Base-by-base conservation (phyloP, 1,140 invertebrate species). In the Arctopsyche grandis region DNA sequence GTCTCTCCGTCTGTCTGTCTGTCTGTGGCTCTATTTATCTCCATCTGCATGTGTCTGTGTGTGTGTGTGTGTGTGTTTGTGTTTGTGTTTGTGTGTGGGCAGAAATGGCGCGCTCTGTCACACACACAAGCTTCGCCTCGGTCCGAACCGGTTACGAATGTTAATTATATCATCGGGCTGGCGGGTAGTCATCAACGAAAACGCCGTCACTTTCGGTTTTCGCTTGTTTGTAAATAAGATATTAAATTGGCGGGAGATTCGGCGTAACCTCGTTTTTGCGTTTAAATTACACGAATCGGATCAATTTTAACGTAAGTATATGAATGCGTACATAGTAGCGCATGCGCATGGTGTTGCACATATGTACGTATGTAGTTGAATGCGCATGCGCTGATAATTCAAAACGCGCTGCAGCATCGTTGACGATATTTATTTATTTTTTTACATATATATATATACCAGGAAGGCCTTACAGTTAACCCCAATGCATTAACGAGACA, bases 191-290 rank as follows among this genome's bases (percentile, higher is more conserved):
- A 66, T 66, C 60, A 66, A 66, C 60, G 60, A 66, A 66, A 66
- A 22, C 48, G 48, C 48, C 19, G 5, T 66, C 60, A 66, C 60
- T 66, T 66, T 66, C 60, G 19, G 5, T 66, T 66, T 66, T 66
- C 60, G 19, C 14, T 66, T 66, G 60, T 22, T 56, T 56, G 52
- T 56, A 56, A 56, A 56, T 56, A 56, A 5, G 14, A 56, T 3
- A n/a, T 16, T 56, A 21, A 56, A 21, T 16, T 56, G 52, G 14
- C 19, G 14, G 3, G 52, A 21, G 19, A 16, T 56, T 56, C 10
- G 14, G 3, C 19, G 19, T 56, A 56, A 21, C 52, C 19, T 1
- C 10, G 52, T 56, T 56, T 56, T 56, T 21, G 29, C 7, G 29
- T 38, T 38, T 38, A n/a, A n/a, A n/a, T n/a, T n/a, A n/a, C n/a